A percentile compares a stretch with the other conserved stretches of the same genome.
These are phyloP conservation scores for Vireo griseus DNA, from an alignment of 2,797 vertebrate genomes.

Conservation along the genomic window DNA sequence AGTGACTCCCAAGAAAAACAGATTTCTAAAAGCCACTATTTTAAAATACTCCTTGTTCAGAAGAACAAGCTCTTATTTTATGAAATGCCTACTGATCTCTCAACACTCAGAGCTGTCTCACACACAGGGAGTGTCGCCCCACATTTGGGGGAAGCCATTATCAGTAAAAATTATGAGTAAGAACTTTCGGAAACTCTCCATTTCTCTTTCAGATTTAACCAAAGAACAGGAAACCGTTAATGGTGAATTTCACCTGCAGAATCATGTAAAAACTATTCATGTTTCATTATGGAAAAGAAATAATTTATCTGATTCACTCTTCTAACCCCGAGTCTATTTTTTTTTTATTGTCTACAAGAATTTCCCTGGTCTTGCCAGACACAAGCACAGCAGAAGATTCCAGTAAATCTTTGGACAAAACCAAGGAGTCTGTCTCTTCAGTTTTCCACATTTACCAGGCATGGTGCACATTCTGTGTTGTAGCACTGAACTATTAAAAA, in stretches of 20 bases:
- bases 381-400: neutral
- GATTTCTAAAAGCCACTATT: neutral
- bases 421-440: neutral
- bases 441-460: neutral
- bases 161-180: neutral
- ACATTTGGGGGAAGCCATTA: neutral
- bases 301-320: neutral
- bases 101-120: neutral
- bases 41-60: neutral
- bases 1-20: neutral
- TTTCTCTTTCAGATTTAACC: neutral
- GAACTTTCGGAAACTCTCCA: neutral
- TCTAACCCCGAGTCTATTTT: neutral
- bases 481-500: neutral
- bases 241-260: neutral
- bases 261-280: neutral
- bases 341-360: neutral
- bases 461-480: neutral
- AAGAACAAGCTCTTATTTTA: neutral
- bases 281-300: neutral
- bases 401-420: neutral
- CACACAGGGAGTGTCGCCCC: neutral
- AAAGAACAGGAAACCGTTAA: neutral
- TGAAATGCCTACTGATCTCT: neutral
- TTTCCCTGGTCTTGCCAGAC: neutral